Evolutionary conservation across 2,888 invertebrate genomes (phyloP), one percentile per base, ranked within the genome.

Genomic region (Dioctria rufipes): DNA sequence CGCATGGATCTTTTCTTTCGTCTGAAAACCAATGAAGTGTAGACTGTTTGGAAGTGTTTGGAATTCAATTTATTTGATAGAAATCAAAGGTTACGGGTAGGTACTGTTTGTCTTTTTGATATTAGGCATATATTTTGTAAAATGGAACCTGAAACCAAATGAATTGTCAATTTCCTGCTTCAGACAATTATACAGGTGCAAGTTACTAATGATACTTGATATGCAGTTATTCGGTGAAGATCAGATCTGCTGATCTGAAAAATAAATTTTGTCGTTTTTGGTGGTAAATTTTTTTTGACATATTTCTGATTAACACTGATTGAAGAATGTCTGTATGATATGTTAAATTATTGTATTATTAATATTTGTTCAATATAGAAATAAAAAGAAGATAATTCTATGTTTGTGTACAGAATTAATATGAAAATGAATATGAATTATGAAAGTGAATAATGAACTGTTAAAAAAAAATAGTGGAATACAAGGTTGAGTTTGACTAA

Each of bases 111-210:
- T 51, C 4, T 54, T 51, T 71, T 54, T 39, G 54, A 54, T 51
- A 39, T 54, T 71, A 25, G 25, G 25, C 25, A 25, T 25, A 25
- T 25, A 67, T 71, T 51, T 71, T n/a, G 54, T 51, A 40, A 71
- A 71, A 71, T 71, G 54, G 71, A 71, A 54, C 37, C 71, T 40
- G 39, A 71, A 37, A 49, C 40, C 54, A 9, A 5, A 11, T 39
- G 54, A 71, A 54, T 71, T 54, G 51, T 11, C 71, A 71, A 51
- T 71, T 71, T 54, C 71, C 71, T 71, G 51, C 51, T 71, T 71
- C 51, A 54, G 40, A 40, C 71, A 71, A 71, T 71, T 71, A 71
- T 71, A 54, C 71, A 71, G 71, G 71, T 71, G 71, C 71, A 71
- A 71, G 71, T 51, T 40, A 13, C 40, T 54, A 51, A 51, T 71